Conservation (phyloP, 2,797 vertebrate species). For the Scyliorhinus canicula region DNA sequence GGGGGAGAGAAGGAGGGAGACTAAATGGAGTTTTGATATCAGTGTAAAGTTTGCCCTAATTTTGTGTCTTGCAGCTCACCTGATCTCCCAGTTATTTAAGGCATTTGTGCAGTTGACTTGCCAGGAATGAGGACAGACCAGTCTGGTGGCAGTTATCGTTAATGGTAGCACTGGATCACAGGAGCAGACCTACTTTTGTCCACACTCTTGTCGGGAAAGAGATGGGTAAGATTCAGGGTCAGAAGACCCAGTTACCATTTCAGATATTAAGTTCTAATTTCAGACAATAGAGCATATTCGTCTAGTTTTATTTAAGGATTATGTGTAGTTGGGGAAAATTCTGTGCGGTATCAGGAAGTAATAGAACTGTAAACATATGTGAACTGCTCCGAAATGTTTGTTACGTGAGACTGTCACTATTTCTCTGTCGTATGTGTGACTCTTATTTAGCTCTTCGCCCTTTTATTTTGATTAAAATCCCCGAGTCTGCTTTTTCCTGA, state of each 20-base stretch:
- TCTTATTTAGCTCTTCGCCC: neutral
- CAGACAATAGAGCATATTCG: neutral
- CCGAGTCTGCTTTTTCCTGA: neutral
- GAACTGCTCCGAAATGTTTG: neutral
- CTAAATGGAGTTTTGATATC: neutral
- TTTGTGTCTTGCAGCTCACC: neutral
- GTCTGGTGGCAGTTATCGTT: neutral
- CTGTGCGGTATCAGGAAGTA: neutral
- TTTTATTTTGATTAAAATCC: neutral
- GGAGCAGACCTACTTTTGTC: neutral
- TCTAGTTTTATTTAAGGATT: neutral
- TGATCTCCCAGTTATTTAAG: constrained; percentile 11
- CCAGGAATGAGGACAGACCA: constrained; percentile 27
- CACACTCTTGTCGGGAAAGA: neutral
- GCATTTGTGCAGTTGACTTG: neutral
- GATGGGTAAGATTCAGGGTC: neutral
- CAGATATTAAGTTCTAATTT: neutral
- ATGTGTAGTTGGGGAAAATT: neutral
- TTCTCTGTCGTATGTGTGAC: neutral
- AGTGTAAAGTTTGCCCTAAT: neutral
- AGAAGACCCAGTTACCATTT: neutral
- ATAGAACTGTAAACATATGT: neutral
- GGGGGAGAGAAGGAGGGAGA: no score
- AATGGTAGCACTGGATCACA: neutral
- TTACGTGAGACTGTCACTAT: neutral